Evolutionary conservation across 2,797 vertebrate species (phyloP).

Genomic region (Platyrinchus mystaceus): DNA sequence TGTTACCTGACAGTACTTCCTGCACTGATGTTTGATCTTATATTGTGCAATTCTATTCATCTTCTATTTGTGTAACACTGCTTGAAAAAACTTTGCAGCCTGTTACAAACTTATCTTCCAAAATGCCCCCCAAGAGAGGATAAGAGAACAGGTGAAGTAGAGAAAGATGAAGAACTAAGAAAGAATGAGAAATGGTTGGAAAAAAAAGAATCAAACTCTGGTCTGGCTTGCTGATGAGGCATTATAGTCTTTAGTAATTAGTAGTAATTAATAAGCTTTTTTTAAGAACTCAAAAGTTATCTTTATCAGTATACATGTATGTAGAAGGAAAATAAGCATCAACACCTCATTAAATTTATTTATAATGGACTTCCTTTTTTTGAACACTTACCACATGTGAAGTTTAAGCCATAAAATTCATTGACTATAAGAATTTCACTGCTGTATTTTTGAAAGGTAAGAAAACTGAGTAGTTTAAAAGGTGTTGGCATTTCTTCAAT

Average conservation of each 20-base stretch:
- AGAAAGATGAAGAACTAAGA: not conserved
- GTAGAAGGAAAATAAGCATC: not conserved
- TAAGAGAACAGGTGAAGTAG: not conserved
- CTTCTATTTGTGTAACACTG: not conserved
- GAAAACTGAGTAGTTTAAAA: constrained; percentile 89
- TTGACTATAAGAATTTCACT: constrained; percentile 92
- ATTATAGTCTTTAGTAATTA: not conserved
- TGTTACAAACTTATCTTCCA: not conserved
- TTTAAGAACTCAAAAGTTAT: not conserved
- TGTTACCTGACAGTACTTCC: not conserved
- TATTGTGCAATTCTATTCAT: not conserved
- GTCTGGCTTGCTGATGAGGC: not conserved
- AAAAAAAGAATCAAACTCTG: not conserved
- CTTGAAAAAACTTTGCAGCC: not conserved
- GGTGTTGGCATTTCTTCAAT: constrained; percentile 86
- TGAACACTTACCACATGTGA: constrained; percentile 89
- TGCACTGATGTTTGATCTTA: not conserved
- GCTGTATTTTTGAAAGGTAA: constrained; percentile 95
- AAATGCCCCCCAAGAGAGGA: not conserved
- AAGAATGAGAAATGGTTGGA: not conserved
- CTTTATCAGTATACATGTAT: not conserved
- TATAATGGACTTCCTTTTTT: not conserved
- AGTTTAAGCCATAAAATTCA: constrained; percentile 88
- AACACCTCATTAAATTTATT: not conserved
- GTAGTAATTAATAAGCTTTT: not conserved